Evolutionary conservation across 2,888 invertebrate species (phyloP), one percentile per base, ranked within the genome.

Genomic region (Acleris cristana): DNA sequence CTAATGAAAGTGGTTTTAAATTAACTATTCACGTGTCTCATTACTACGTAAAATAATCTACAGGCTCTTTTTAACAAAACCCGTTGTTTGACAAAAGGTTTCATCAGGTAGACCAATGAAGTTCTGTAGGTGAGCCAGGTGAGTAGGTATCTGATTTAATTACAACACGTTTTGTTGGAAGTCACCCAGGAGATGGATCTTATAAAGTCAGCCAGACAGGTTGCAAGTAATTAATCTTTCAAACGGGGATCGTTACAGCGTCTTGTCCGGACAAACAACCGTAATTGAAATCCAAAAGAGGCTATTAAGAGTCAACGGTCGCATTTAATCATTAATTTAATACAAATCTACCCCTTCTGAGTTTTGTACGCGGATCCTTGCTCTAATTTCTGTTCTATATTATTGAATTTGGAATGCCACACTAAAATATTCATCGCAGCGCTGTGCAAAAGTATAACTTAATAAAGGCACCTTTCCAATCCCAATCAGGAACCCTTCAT

Each of bases 281-380:
- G 54, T 62, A 67, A 67, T 67, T 66, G 66, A 62, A 66, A 66
- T 66, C 61, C 56, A 66, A 66, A 66, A 62, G 66, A 61, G 51
- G 61, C 65, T 61, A 66, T 66, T 61, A 66, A 21, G 23, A 34
- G 26, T 58, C 58, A 58, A 56, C 51, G 56, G 61, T 61, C 52
- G 52, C 44, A 62, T 61, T 62, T 45, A 45, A 52, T 61, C 26
- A 56, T 61, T 66, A 65, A 49, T 65, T 65, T 61, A 51, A 59
- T 19, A 53, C 55, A 26, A 65, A 55, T 56, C 19, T 51, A 4
- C 30, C 21, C 45, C 44, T n/a, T 45, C 16, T 48, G 8, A 58
- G 14, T 18, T 44, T 40, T 21, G 21, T 44, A 40, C 40, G 40
- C 55, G 21, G 12, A 34, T 14, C 34, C 14, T 16, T 55, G 19